Evolutionary conservation across 2,797 vertebrate species (phyloP), one percentile per base, ranked within the genome.

Genomic region (Serranus cabrilla): DNA sequence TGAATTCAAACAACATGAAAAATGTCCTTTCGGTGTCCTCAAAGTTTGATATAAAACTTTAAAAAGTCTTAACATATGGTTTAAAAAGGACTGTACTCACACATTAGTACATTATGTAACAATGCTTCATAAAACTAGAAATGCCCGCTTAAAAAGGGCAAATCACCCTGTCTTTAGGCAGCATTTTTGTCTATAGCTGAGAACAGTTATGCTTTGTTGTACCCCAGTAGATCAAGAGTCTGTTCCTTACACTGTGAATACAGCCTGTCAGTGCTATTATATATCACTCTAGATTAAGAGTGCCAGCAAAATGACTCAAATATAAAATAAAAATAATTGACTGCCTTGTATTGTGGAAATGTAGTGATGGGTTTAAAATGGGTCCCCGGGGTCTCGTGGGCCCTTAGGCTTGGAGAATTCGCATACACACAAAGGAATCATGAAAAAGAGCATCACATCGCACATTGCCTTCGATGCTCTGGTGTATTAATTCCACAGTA

Each of bases 291-390:
- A 47, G 42, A 61, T 60, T 37, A 67, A 64, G 9, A 54, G 14
- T 51, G 20, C 46, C 69, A 64, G 42, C 47, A 64, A 64, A 69
- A 69, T 27, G 11, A 51, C 17, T 31, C 18, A 55, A 45, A 68
- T 42, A 21, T 31, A 49, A 75, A 67, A 67, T 51, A 42, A 20
- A 46, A 67, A 71, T n/a, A 76, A 77, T 66, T 42, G 61, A 71
- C 54, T 59, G 56, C 21, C 40, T 60, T 50, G 50, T 47, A 40
- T 62, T 76, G 55, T 40, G 52, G 34, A 51, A 62, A 70, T 50
- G 43, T 52, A 42, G 20, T 5, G 0, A 7, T 23, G 17, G 49
- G 21, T 65, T 72, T 72, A 11, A 52, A 68, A 83, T 78, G 57
- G 37, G 42, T 63, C 74, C 20, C 51, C 1, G 9, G 20, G 47